Evolutionary conservation across 2,888 invertebrate species (phyloP), one percentile per base, ranked within the genome.

Genomic region (Icerya purchasi): DNA sequence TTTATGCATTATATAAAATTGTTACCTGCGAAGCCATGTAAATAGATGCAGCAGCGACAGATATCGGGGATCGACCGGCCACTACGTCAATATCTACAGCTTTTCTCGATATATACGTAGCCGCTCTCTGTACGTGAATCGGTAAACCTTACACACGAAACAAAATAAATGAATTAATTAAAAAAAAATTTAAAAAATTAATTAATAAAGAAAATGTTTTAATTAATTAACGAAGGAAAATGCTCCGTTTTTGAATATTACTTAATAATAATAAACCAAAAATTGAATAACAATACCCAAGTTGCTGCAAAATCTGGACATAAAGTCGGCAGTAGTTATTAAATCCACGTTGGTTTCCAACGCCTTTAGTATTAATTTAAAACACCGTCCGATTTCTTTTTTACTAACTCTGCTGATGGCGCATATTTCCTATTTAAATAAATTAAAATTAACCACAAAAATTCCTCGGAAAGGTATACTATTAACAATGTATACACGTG

Each of bases 321-420:
- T 98, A 71, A 98, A 98, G 71, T 99, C 98, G 1, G 91, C 94
- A 0, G 96, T 97, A 0, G 96, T 98, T 61, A 98, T 97, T 61
- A 94, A 80, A 70, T 96, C 94, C 5, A 98, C 93, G 36, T 89
- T 94, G 0, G 97, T 98, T 71, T 96, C 93, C 57, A 98, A 74
- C 0, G 91, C 93, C 71, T 94, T 94, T 50, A 97, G 75, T 62
- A 98, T 98, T 52, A 97, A 73, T 69, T 97, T 97, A 73, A 98
- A 99, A 71, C 97, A 97, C 65, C 96, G 76, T 0, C 98, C 98
- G 62, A 98, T 98, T 75, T 99, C 98, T 68, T 97, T 94, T 75
- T 98, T 98, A 68, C 96, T 94, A 61, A 98, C 92, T 76, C 92
- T 93, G 69, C 96, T 96, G 57, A 97, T 93, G 0, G 97, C 97